A percentile compares a stretch with the other conserved stretches of the same genome.
These are phyloP conservation scores for Lingula anatina DNA, from an alignment of 2,888 invertebrate genomes.

Conservation along the genomic window DNA sequence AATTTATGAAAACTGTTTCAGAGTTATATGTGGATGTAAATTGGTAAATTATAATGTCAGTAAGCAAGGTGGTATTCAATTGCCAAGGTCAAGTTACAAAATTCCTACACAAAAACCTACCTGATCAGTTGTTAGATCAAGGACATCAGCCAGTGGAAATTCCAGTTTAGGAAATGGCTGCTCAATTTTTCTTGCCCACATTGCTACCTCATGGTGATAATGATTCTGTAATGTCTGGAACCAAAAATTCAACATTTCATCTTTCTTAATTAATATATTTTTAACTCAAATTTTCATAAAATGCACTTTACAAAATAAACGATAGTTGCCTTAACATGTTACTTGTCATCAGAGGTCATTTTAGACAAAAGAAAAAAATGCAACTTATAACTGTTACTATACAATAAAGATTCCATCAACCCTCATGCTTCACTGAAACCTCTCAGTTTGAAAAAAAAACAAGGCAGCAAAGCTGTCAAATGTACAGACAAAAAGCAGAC, in stretches of 20 bases:
- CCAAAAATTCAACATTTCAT: not conserved
- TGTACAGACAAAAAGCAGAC: no score
- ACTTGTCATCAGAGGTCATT: no score
- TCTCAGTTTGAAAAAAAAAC: no score
- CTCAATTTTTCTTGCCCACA: constrained; percentile 68
- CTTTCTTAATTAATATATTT: no score
- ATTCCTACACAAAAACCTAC: constrained; percentile 55
- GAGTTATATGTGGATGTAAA: not conserved
- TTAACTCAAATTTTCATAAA: no score
- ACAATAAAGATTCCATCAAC: no score
- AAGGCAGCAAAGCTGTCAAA: no score
- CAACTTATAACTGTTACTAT: no score
- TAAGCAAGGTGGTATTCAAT: not conserved
- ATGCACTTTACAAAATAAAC: not conserved
- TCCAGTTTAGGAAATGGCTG: constrained; percentile 65
- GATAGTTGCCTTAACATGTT: no score
- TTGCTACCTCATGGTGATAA: constrained; percentile 66
- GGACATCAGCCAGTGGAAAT: constrained; percentile 63
- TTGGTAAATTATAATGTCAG: not conserved
- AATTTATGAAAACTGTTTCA: not conserved
- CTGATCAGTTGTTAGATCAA: constrained; percentile 65
- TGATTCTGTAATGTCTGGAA: constrained; percentile 67
- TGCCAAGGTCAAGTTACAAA: no score
- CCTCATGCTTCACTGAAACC: no score
- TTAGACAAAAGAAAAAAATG: no score